Conservation (phyloP, 37 sponge, comb jelly and placozoan genomes). For the Beroe ovata region DNA sequence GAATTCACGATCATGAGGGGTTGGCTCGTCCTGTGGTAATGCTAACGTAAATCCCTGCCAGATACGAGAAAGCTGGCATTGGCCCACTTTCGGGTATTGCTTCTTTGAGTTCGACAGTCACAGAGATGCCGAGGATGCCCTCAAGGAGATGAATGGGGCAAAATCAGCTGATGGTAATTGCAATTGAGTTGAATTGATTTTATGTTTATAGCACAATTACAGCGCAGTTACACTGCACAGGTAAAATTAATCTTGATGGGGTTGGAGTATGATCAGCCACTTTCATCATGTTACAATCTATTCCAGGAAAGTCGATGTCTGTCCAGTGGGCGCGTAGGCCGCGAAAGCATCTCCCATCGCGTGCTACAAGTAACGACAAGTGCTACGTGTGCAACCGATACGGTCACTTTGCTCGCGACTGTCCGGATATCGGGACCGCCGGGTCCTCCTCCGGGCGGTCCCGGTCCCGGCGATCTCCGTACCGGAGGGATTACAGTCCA, state of each 20-base stretch:
- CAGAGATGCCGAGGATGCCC: constrained; percentile 49
- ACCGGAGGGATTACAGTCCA: constrained; percentile 22
- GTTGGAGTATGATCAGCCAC: too few species aligned
- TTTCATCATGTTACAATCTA: too few species aligned
- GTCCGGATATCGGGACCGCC: constrained; percentile 36
- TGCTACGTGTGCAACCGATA: constrained; percentile 57
- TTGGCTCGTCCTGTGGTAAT: too few species aligned
- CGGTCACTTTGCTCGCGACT: constrained; percentile 56
- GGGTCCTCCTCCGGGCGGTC: not conserved
- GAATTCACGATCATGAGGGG: too few species aligned
- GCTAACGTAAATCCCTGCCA: too few species aligned
- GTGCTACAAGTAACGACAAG: constrained; percentile 43
- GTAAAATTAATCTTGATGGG: too few species aligned
- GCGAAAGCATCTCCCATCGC: constrained; percentile 53
- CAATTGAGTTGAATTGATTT: too few species aligned
- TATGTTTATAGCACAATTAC: too few species aligned
- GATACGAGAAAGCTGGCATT: constrained; percentile 47
- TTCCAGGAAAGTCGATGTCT: constrained; percentile 48
- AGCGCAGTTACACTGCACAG: too few species aligned
- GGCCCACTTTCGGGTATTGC: constrained; percentile 60
- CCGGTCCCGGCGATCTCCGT: not conserved
- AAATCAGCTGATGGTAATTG: constrained; percentile 43
- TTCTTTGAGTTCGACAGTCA: constrained; percentile 64
- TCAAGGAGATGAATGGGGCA: constrained; percentile 16
- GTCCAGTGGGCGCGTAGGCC: constrained; percentile 54